These are phyloP conservation scores for Oxytorus armatus DNA, from an alignment of 2,888 invertebrate species.

Conservation along the genomic window DNA sequence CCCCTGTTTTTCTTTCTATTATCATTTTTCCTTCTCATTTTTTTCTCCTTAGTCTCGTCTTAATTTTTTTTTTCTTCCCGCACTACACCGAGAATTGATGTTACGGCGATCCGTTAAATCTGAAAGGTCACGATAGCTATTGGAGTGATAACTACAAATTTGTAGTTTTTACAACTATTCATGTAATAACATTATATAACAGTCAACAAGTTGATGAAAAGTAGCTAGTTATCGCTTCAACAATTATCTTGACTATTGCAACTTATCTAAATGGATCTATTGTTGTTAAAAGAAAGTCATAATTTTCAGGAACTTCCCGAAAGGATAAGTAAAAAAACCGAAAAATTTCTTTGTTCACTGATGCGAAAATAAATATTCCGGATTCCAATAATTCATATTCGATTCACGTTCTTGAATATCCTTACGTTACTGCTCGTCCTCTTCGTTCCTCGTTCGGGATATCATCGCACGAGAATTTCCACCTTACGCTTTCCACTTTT, in stretches of 20 bases:
- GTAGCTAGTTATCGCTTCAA: too few species aligned
- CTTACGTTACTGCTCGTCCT: conserved; percentile 3
- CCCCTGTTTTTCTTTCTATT: too few species aligned
- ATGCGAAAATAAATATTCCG: conserved; percentile 24
- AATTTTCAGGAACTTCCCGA: background rate
- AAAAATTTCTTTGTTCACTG: background rate
- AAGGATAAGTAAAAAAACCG: background rate
- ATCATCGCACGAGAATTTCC: conserved; percentile 17
- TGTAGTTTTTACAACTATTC: too few species aligned
- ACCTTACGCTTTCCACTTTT: conserved; percentile 26
- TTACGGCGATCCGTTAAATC: too few species aligned
- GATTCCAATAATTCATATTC: conserved; percentile 47
- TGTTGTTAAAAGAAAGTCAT: too few species aligned
- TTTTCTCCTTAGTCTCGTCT: background rate
- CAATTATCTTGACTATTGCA: too few species aligned
- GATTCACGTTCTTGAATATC: conserved; percentile 45
- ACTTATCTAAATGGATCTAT: too few species aligned
- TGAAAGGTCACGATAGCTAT: too few species aligned
- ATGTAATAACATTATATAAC: too few species aligned
- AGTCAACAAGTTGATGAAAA: too few species aligned
- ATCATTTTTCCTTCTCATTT: background rate
- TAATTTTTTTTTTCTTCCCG: background rate
- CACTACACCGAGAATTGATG: background rate
- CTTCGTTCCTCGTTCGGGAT: conserved; percentile 18
- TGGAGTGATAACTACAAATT: too few species aligned